These are phyloP conservation scores for Erannis defoliaria DNA, from an alignment of 2,888 invertebrate species.

Conservation along the genomic window DNA sequence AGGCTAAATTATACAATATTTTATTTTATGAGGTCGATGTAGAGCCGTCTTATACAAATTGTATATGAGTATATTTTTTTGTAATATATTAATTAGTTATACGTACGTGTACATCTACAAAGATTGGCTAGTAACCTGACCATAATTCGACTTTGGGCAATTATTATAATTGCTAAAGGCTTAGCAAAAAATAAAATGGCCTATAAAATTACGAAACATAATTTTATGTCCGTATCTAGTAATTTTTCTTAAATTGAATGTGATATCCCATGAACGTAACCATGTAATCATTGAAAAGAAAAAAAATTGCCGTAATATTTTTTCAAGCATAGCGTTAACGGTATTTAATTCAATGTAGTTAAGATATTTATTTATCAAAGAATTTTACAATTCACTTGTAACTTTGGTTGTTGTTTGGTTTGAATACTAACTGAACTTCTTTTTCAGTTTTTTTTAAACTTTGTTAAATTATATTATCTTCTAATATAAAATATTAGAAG, in stretches of 20 bases:
- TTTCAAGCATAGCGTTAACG: background rate
- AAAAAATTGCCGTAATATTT: slow-evolving; percentile 1
- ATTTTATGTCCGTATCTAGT: slow-evolving; percentile 4
- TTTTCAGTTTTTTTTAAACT: no score
- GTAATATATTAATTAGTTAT: slow-evolving; percentile 1
- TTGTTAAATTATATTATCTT: no score
- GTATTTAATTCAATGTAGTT: background rate
- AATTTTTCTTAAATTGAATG: slow-evolving; percentile 19
- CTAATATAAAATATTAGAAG: no score
- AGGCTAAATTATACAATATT: background rate
- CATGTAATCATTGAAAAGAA: slow-evolving; percentile 9
- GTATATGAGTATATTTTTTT: background rate
- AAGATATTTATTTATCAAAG: no score
- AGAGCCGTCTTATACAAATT: background rate
- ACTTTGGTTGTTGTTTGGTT: no score
- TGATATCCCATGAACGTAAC: slow-evolving; percentile 6
- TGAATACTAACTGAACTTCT: no score
- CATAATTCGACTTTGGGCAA: slow-evolving; percentile 11
- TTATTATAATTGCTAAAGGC: slow-evolving; percentile 22
- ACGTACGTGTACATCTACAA: background rate
- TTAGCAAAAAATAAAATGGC: slow-evolving; percentile 16
- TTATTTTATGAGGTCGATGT: background rate
- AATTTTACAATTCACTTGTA: no score
- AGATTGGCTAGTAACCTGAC: background rate
- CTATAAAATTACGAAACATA: slow-evolving; percentile 20